Conservation (phyloP, 2,113 vertebrate species). For the Orthonyx spaldingii region DNA sequence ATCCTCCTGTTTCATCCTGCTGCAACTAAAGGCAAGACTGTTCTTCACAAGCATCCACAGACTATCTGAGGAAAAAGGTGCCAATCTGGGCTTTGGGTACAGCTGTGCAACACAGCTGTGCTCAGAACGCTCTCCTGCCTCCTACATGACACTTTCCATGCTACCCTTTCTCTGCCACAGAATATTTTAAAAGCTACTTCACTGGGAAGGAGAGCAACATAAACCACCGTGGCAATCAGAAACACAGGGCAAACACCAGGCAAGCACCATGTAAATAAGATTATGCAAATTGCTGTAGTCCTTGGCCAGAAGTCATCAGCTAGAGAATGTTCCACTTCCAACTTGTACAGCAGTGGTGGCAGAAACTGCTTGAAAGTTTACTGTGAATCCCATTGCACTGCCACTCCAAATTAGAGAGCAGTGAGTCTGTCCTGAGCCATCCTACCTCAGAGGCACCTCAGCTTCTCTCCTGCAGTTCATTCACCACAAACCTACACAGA, state of each 20-base stretch:
- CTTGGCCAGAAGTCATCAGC: background rate
- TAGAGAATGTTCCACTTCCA: background rate
- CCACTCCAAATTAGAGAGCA: background rate
- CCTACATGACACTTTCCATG: background rate
- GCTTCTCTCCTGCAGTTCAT: background rate
- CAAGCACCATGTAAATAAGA: background rate
- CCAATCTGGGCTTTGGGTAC: background rate
- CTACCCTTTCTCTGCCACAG: background rate
- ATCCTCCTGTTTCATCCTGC: background rate
- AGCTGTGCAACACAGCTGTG: background rate
- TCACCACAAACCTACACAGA: background rate
- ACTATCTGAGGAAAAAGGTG: background rate
- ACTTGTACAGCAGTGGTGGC: background rate
- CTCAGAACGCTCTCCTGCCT: background rate
- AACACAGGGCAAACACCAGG: background rate
- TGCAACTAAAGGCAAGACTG: background rate
- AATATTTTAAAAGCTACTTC: background rate
- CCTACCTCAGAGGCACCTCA: background rate
- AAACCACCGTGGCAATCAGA: background rate
- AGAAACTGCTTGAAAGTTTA: background rate
- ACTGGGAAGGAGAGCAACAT: background rate
- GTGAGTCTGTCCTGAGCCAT: background rate
- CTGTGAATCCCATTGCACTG: background rate
- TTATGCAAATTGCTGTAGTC: background rate
- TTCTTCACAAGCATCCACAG: background rate